phyloP scores from a whole-genome alignment of 2,797 vertebrate genomes.

The Botia almorhae region DNA sequence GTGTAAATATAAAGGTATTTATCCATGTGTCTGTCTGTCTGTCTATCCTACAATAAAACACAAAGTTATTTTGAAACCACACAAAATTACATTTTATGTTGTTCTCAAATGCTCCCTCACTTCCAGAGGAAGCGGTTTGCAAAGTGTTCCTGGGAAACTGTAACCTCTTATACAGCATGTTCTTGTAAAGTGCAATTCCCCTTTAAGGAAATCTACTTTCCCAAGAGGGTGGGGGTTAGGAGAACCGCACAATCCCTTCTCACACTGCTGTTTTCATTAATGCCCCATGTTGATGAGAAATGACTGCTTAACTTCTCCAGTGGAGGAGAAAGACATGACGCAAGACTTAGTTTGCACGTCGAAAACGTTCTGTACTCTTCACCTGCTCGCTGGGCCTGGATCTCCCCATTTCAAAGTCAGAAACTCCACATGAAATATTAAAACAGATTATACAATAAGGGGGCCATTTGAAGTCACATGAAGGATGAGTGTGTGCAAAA shows the following conservation, averaged over 20 bases:
- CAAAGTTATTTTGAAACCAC: not conserved
- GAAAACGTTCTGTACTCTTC: conserved; percentile 41
- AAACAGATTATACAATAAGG: conserved; percentile 29
- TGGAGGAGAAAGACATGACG: conserved; percentile 20
- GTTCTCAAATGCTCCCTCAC: conserved; percentile 35
- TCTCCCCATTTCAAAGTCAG: conserved; percentile 27
- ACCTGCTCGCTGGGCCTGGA: conserved; percentile 1
- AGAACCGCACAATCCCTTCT: conserved; percentile 20
- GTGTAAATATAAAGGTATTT: not conserved
- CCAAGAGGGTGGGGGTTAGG: not conserved
- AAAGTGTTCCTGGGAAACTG: conserved; percentile 44
- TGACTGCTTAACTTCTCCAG: conserved; percentile 28
- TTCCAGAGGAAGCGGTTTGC: conserved; percentile 59
- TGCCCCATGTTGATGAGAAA: conserved; percentile 24
- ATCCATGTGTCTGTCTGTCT: too few relatives aligned
- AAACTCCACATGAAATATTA: conserved; percentile 21
- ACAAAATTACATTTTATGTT: conserved; percentile 10
- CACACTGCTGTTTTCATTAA: conserved; percentile 42
- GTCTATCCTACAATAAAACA: not conserved
- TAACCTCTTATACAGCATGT: conserved; percentile 47
- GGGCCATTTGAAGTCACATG: conserved; percentile 41
- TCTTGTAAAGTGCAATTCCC: conserved; percentile 16
- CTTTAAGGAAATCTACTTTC: conserved; percentile 27
- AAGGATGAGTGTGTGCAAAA: conserved; percentile 62
- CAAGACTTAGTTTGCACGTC: conserved; percentile 23